Base-by-base conservation (phyloP, 2,113 vertebrate species). In the Sapayoa aenigma region DNA sequence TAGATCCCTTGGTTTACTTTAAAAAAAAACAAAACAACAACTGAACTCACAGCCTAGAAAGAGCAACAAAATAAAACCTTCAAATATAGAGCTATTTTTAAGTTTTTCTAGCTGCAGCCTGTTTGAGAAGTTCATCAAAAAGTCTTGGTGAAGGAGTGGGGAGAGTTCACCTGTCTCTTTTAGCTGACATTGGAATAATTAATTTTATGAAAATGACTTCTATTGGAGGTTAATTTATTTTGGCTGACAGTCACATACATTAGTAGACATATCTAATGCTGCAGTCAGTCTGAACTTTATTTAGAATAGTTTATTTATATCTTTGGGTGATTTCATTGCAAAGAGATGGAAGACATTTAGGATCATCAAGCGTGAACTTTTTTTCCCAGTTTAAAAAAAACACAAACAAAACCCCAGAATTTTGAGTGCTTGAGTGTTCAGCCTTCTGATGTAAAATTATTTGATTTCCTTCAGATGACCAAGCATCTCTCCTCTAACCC, bases 231-330 rank as follows among this genome's bases (percentile, higher is more conserved):
- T 97, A 95, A 97, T 97, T 97, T 97, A 97, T 96, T 97, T 97
- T 96, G 95, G 97, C 96, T 97, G 97, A 97, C 96, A 97, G 97
- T 95, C 95, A 96, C 96, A 90, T 84, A 92, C 91, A 79, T 84
- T 96, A 93, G 87, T 74, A 95, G 97, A 95, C 59, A 95, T 56
- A 94, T 79, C 92, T 94, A 93, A 87, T 30, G 92, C 97, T 84
- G 83, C 94, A 88, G 95, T 87, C 52, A 69, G 95, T 83, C 83
- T 69, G 87, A 93, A 97, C 96, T 98, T 96, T 97, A 98, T 98
- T 98, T 97, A 97, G 97, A 96, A 68, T 73, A 87, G 90, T 97
- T 96, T 97, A 97, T 98, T 98, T 98, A 95, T 97, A 97, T 96
- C 96, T 96, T 95, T 71, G 91, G 87, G 96, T 97, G 96, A 97